These are phyloP conservation scores for Rhadinocentrus ornatus DNA, from an alignment of 2,797 vertebrate genomes.

Conservation along the genomic window DNA sequence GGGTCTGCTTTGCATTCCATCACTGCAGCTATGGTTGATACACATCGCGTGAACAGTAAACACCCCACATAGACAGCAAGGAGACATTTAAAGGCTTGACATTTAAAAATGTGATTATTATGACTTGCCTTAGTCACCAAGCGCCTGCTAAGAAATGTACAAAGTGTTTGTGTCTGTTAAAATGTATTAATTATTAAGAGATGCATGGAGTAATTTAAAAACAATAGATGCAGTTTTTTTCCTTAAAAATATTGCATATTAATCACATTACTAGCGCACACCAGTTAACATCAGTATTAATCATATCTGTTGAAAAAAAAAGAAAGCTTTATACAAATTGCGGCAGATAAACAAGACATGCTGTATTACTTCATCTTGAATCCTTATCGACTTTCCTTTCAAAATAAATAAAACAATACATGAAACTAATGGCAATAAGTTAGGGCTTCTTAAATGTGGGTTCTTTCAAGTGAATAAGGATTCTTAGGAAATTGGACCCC, in stretches of 20 bases:
- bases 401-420: neutral
- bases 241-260: too few relatives aligned
- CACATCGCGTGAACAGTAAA: neutral
- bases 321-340: neutral
- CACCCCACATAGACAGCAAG: neutral
- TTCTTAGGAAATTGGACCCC: fast-evolving
- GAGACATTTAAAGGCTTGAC: neutral
- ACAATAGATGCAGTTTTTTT: neutral
- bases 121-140: neutral
- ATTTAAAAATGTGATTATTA: conserved; percentile 2
- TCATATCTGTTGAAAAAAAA: neutral
- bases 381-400: neutral
- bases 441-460: neutral
- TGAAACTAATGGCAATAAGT: neutral
- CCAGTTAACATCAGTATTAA: neutral
- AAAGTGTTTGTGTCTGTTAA: neutral
- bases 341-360: neutral
- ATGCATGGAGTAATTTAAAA: neutral
- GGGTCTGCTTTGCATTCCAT: neutral
- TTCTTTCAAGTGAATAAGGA: neutral
- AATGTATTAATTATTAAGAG: neutral
- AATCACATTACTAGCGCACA: neutral
- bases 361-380: neutral
- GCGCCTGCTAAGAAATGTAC: fast-evolving
- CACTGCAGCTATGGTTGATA: neutral